Evolutionary conservation across 2,113 vertebrate genomes (phyloP), one percentile per base, ranked within the genome.

Genomic region (Emberiza fucata): DNA sequence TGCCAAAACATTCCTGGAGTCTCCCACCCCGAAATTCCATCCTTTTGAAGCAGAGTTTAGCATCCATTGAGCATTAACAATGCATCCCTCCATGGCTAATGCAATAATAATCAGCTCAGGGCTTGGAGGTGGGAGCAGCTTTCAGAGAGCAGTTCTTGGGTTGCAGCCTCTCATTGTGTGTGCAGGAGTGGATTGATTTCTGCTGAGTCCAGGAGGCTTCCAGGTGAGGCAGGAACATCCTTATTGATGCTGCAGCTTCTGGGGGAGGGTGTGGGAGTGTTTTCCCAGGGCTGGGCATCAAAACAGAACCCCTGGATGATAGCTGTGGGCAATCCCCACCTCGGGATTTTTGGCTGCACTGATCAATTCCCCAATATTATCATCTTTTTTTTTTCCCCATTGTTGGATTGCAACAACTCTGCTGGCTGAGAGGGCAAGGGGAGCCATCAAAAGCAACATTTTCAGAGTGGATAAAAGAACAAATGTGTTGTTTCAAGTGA

Each of bases 41-140:
- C 54, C 75, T 72, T 95, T 85, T 65, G 92, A 82, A 65, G 94
- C 16, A 48, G 78, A 79, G 59, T 28, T 87, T 2, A 39, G 61
- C 78, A 40, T 76, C 54, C 88, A 50, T 2, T 44, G 75, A 50
- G 57, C 3, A 0, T 13, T 33, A 51, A 94, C 95, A 91, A 91
- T 89, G 54, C 42, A 2, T 42, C 66, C 66, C 61, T 85, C 65
- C 45, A 2, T 56, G 78, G 94, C 88, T 95, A 92, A 94, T 94
- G 94, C 90, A 95, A 88, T 85, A 97, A 95, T 96, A 81, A 97
- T 96, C 92, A 93, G 35, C 63, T 56, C 81, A 11, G 79, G 84
- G 48, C 94, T 65, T 37, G 92, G 40, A n/a, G 79, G 57, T 16
- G 95, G 92, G 39, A 53, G 65, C 70, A 19, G 94, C 81, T 33